Evolutionary conservation across 2,113 vertebrate species (phyloP), one percentile per base, ranked within the genome.

Genomic region (Excalfactoria chinensis): DNA sequence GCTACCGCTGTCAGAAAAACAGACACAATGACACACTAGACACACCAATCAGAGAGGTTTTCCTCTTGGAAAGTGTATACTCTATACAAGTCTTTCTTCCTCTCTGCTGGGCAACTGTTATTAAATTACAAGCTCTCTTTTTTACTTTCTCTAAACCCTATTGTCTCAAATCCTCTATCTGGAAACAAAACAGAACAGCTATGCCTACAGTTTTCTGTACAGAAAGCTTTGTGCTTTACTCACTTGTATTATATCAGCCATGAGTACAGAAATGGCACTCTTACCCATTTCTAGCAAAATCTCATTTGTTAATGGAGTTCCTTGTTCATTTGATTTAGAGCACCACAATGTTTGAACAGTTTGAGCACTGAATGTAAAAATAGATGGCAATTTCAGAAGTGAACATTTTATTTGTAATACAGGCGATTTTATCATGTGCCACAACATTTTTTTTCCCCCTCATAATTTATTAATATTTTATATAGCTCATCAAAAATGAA

Each of bases 361-460:
- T 80, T 16, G 43, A 71, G 37, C 23, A 13, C 37, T 73, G 74
- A 93, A 93, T 82, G 67, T 93, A 95, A 96, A 97, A 97, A 96
- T 95, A 93, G 70, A 88, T 91, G 74, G 60, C 43, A 89, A 91
- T 67, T 93, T 95, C 84, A 93, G 95, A 93, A 90, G 81, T 23
- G 64, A 95, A 87, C 60, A 66, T 95, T 97, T 95, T 97, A 93
- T 96, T 96, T 96, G 93, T 94, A 95, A 96, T 78, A 88, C 3
- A 72, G 49, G 41, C 93, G 64, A 92, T 97, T 97, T 95, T 96
- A 72, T 83, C 86, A 94, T 78, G 88, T 4, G 0, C 80, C 95
- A 95, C 90, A 94, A 93, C 90, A 91, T 74, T 90, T 80, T 74
- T 95, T 96, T 94, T 72, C 46, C 6, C 6, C 19, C 74, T 93